Evolutionary conservation across 2,113 vertebrate genomes (phyloP), one percentile per base, ranked within the genome.

Genomic region (Corydoras sp.): DNA sequence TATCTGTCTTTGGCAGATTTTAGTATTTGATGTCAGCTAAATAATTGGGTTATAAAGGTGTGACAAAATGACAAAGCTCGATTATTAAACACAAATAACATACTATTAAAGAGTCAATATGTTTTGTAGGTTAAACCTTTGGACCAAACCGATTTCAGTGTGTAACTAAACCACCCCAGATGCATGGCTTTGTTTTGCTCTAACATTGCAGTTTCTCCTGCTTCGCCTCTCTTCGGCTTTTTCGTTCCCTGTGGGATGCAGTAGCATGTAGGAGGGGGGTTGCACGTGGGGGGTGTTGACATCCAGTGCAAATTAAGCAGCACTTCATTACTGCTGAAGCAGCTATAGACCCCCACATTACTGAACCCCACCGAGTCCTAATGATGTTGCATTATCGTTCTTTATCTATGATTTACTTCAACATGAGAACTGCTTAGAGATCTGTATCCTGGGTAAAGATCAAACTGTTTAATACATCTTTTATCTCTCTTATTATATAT

Each of bases 321-420:
- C 62, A 71, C 35, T 43, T 77, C 56, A 64, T 77, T 66, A 65
- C 50, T 31, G 10, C 43, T 55, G 65, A 60, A 65, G 58, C 55
- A 68, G 69, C 69, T 75, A 73, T 66, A 71, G 61, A n/a, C 65
- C 50, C 18, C 66, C 14, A 60, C 55, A 54, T 29, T 60, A 43
- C 35, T 43, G 12, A 73, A 43, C 63, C 62, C 56, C 68, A 76
- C 51, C 10, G 65, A 77, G 62, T 72, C 72, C 35, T 43, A 43
- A 43, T 74, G 69, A 73, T 65, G 9, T 65, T 59, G 76, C 75
- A 54, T 69, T 2, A 48, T 73, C 67, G 58, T 43, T 64, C 73
- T 84, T 78, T 84, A 43, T 43, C 35, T 43, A 4, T 43, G 35
- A 43, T 8, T 83, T 82, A 76, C 65, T 72, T 77, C 79, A 79